Evolutionary conservation across 2,113 vertebrate species (phyloP).

Genomic region (Hyperopisus bebe): DNA sequence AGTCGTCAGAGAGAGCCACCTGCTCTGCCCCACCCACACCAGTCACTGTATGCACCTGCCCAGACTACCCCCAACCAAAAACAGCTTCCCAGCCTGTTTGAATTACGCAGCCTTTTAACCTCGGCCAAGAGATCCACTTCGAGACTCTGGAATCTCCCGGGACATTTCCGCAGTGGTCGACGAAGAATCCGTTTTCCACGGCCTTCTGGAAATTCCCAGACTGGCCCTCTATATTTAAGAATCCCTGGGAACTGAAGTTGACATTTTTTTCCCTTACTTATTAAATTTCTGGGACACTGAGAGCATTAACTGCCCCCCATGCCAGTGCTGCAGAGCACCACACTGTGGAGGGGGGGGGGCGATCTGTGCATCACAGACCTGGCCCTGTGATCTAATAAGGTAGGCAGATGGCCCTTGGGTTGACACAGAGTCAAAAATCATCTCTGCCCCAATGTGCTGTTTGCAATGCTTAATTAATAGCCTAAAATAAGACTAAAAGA

Average conservation of each 20-base stretch:
- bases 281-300: constrained; percentile 37
- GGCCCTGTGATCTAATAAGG: background rate
- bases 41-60: constrained; percentile 7
- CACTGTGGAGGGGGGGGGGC: background rate
- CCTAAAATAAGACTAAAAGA: background rate
- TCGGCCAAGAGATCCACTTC: constrained; percentile 8
- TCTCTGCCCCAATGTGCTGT: background rate
- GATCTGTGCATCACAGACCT: background rate
- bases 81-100: background rate
- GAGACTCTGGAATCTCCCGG: constrained; percentile 43
- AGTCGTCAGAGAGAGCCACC: background rate
- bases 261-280: constrained; percentile 51
- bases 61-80: constrained; percentile 8
- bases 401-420: background rate
- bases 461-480: background rate
- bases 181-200: constrained; percentile 60
- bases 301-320: constrained; percentile 20
- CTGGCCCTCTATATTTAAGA: constrained; percentile 60
- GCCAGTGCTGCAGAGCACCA: background rate
- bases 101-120: background rate
- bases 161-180: constrained; percentile 63
- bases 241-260: constrained; percentile 62
- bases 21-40: background rate
- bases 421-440: background rate
- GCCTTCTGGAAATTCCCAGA: constrained; percentile 60